Base-by-base conservation (phyloP, 1,140 invertebrate species). In the Andrena cerasifolii region DNA sequence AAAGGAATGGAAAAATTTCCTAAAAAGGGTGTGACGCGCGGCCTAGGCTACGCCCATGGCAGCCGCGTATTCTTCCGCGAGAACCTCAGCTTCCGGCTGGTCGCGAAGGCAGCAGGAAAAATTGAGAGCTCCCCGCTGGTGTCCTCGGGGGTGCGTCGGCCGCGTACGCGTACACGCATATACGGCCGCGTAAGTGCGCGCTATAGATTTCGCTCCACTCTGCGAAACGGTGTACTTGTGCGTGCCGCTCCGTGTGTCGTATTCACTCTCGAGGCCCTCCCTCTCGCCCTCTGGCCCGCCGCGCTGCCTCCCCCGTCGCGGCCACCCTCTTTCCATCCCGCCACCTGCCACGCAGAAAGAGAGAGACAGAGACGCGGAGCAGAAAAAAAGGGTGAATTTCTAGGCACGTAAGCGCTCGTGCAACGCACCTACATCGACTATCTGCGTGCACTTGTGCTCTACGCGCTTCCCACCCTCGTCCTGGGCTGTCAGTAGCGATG, bases 151-250 rank as follows among this genome's bases (percentile, higher is more conserved):
- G 73, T 58, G 73, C 73, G 73, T 51, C 53, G 61, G 58, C 8
- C 47, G 51, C 73, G 43, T 59, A 56, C 78, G 80, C 65, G 78
- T 79, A 74, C 56, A 79, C 75, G 75, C 75, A 75, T 65, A 78
- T 63, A 56, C 75, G 54, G 58, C 47, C 43, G 62, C 66, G 77
- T 80, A 74, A 70, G 77, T 66, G 71, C 73, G 67, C 78, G 75
- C 80, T 85, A 83, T 88, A 85, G 86, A 88, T 88, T 85, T 88
- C 84, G 85, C 67, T 86, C 79, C 80, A 82, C 84, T 84, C 80
- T 79, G 78, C 80, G 79, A 84, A 85, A 82, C 86, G 85, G 86
- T 88, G 78, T 79, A 90, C 89, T 92, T 90, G 88, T 91, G 89
- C 86, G 86, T 84, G 84, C 77, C 84, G 62, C 40, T 67, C 62